These are phyloP conservation scores for Gymnoscelis rufifasciata DNA, from an alignment of 2,888 invertebrate species.

Conservation along the genomic window DNA sequence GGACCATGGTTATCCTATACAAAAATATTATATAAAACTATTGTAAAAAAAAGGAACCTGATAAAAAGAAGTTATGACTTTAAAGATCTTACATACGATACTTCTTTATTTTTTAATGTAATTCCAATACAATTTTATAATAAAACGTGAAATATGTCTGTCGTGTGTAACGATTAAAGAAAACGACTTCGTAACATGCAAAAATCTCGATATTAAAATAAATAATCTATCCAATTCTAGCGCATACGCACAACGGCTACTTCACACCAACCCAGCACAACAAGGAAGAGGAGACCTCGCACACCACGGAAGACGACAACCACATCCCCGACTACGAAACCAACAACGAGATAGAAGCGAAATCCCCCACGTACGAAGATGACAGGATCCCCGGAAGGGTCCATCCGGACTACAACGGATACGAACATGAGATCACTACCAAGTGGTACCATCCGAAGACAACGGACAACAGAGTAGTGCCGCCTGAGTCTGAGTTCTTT, in stretches of 20 bases:
- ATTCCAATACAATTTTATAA: no score
- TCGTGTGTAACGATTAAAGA: no score
- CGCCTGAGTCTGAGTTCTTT: conserved; percentile 70
- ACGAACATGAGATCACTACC: conserved; percentile 63
- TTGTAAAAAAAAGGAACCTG: no score
- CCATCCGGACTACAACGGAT: conserved; percentile 67
- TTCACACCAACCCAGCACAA: conserved; percentile 58
- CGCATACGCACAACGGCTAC: conserved; percentile 56
- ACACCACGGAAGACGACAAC: conserved; percentile 74
- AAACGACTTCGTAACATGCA: no score
- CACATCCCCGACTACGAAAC: conserved; percentile 63
- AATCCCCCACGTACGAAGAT: conserved; percentile 59
- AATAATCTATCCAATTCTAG: no score
- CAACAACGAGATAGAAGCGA: conserved; percentile 54
- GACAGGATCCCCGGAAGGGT: conserved; percentile 49
- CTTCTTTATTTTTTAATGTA: no score
- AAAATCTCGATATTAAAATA: no score
- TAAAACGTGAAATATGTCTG: no score
- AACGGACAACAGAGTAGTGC: conserved; percentile 68
- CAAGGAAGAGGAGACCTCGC: conserved; percentile 53
- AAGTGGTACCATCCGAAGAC: conserved; percentile 73
- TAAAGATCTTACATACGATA: no score
- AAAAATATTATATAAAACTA: no score
- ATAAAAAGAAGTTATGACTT: no score
- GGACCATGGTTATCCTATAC: no score